Percentiles rank a stretch among this genome's conserved stretches.
Evolutionary conservation across 2,888 invertebrate genomes (phyloP).

Genomic region (Ormyrus rosae): DNA sequence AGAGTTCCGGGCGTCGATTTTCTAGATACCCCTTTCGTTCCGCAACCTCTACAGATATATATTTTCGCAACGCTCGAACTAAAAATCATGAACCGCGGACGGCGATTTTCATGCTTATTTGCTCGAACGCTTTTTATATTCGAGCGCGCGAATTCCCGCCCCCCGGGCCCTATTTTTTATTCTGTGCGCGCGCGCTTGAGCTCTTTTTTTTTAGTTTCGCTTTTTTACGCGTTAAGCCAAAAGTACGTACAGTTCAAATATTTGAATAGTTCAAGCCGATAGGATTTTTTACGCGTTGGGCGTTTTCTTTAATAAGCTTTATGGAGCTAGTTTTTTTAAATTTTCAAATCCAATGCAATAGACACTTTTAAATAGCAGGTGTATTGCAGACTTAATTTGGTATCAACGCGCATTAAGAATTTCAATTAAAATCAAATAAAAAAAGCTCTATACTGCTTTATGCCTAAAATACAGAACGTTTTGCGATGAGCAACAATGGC

Average conservation of each 20-base stretch:
- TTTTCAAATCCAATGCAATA: neutral
- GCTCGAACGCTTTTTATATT: neutral
- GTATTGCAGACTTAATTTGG: too few relatives aligned
- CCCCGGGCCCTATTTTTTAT: neutral
- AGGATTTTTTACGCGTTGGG: slow-evolving; percentile 1
- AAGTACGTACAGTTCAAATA: neutral
- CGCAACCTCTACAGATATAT: neutral
- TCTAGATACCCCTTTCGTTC: neutral
- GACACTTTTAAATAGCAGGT: too few relatives aligned
- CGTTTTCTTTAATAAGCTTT: neutral
- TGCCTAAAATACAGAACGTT: too few relatives aligned
- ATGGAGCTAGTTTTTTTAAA: neutral
- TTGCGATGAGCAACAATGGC: too few relatives aligned
- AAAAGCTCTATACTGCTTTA: too few relatives aligned
- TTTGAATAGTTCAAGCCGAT: slow-evolving; percentile 19
- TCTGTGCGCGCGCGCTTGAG: neutral
- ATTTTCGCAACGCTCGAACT: neutral
- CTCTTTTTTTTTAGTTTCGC: neutral
- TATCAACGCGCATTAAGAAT: too few relatives aligned
- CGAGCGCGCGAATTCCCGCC: neutral
- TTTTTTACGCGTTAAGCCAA: too few relatives aligned
- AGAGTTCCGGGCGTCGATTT: slow-evolving; percentile 36
- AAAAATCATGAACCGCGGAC: slow-evolving; percentile 28
- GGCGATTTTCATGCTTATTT: slow-evolving; percentile 22
- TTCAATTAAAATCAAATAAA: too few relatives aligned